Evolutionary conservation across 2,797 vertebrate genomes (phyloP), one percentile per base, ranked within the genome.

Genomic region (Picus viridis): DNA sequence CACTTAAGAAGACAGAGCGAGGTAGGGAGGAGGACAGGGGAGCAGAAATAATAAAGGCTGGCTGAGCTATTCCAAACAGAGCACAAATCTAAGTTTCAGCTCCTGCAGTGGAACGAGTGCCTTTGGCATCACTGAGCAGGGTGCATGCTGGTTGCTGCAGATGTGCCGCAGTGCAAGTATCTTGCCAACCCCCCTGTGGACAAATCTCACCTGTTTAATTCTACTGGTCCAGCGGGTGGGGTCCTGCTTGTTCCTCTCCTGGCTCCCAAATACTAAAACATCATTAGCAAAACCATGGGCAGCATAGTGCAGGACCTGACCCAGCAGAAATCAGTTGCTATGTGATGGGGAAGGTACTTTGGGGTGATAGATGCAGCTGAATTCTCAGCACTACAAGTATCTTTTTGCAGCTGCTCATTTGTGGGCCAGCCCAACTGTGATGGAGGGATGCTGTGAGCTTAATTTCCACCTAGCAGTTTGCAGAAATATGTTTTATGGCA

Each of bases 401-500:
- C 54, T 83, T 64, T 67, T 56, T 74, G 29, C 69, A 93, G 49
- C 54, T 45, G 45, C 29, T 83, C 45, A 18, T 51, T 85, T 63
- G 6, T 34, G n/a, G 62, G 29, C 36, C 0, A 0, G 16, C 16
- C 51, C 58, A 69, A 0, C 51, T 74, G 45, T 62, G 78, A 77
- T 76, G 61, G 53, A 79, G 58, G 19, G 41, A 54, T 96, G 64
- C 91, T 90, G 76, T 80, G 90, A 89, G 68, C n/a, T 39, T 88
- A 32, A 75, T 85, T 93, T 92, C 68, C 73, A 51, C 5, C 2
- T 16, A 69, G 67, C 56, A 90, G 47, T 90, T 73, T 89, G 74
- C 76, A 89, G 34, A 83, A 90, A 47, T 86, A 34, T 43, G 23
- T 86, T 93, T 92, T 93, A 85, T 91, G 92, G 79, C 75, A 89